These are phyloP conservation scores for Sinhomidia bicolor DNA, from an alignment of 2,888 invertebrate genomes.

Conservation along the genomic window DNA sequence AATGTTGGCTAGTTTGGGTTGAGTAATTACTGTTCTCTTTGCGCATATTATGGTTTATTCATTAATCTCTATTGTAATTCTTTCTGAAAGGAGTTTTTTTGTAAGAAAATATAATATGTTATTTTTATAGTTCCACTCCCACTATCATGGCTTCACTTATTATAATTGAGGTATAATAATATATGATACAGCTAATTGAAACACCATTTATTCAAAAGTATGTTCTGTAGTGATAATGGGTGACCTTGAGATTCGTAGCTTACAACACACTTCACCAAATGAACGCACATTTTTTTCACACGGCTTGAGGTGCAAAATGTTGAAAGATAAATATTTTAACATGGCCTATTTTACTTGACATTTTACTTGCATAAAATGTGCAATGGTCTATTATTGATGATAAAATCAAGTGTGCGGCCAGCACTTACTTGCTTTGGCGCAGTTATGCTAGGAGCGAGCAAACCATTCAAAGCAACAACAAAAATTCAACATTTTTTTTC, in stretches of 20 bases:
- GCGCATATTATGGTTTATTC: not conserved
- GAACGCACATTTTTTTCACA: constrained; percentile 52
- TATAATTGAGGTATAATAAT: too few species aligned
- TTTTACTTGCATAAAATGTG: not conserved
- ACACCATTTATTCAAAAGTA: constrained; percentile 11
- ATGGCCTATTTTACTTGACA: constrained; percentile 28
- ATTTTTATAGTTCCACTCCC: constrained; percentile 45
- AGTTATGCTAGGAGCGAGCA: not conserved
- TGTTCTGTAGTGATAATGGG: too few species aligned
- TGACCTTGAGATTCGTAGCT: constrained; percentile 60
- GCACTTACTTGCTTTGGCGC: not conserved
- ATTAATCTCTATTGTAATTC: not conserved
- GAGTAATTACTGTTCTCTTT: too few species aligned
- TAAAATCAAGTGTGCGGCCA: not conserved
- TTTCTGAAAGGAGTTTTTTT: constrained; percentile 28
- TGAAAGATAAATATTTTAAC: constrained; percentile 2
- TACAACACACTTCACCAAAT: constrained; percentile 42
- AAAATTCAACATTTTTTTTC: not conserved
- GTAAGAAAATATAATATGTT: not conserved
- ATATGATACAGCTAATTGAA: not conserved
- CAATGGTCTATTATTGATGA: too few species aligned
- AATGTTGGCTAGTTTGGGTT: too few species aligned
- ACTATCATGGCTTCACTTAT: constrained; percentile 37
- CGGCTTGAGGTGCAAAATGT: constrained; percentile 15
- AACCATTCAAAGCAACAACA: not conserved